Evolutionary conservation across 1,140 invertebrate species (phyloP).

Genomic region (Geopemphigus sp.): DNA sequence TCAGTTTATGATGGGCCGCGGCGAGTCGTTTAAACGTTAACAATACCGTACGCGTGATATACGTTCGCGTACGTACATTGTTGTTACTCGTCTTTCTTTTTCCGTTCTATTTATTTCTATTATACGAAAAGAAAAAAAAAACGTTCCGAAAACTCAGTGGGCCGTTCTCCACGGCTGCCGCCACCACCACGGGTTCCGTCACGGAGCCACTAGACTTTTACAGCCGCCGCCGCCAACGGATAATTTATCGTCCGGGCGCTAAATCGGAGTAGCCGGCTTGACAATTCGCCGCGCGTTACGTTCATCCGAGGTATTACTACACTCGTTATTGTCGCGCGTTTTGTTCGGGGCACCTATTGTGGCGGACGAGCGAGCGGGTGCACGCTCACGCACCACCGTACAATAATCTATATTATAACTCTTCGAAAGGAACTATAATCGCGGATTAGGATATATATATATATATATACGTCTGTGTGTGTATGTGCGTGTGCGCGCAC

Average conservation of each 20-base stretch:
- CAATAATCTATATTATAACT: background rate
- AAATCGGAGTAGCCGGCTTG: too few species aligned
- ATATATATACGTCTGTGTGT: too few species aligned
- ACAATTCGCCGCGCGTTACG: background rate
- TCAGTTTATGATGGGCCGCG: background rate
- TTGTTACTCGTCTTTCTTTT: background rate
- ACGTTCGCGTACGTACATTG: background rate
- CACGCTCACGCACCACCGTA: too few species aligned
- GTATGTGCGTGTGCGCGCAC: too few species aligned
- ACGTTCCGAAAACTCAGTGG: constrained; percentile 14
- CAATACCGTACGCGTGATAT: background rate
- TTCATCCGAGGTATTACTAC: background rate
- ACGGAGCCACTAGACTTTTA: background rate
- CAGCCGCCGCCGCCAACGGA: background rate
- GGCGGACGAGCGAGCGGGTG: too few species aligned
- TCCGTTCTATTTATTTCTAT: too few species aligned
- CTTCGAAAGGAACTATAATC: background rate
- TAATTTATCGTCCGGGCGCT: constrained; percentile 1
- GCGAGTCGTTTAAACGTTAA: constrained; percentile 9
- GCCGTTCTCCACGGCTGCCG: too few species aligned
- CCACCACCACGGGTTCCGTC: too few species aligned
- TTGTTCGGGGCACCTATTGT: constrained; percentile 1
- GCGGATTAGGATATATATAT: too few species aligned
- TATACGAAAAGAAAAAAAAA: too few species aligned
- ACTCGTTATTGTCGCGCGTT: background rate